Evolutionary conservation across 2,797 vertebrate genomes (phyloP), one percentile per base, ranked within the genome.

Genomic region (Menidia menidia): DNA sequence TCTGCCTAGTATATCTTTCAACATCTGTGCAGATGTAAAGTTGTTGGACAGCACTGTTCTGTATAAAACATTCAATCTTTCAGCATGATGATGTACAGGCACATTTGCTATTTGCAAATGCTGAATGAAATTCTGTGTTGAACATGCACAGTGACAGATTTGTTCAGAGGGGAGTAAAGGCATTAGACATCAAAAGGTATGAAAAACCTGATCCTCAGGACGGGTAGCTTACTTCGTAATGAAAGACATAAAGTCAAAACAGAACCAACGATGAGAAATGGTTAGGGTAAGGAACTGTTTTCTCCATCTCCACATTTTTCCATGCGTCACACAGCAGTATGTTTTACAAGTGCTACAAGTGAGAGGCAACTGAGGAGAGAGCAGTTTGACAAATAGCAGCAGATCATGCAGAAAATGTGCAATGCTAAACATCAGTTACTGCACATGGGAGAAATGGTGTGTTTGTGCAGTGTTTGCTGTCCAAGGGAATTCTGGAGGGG

Each of bases 331-430:
- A 10, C 83, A 43, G 81, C 81, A 68, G 71, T 79, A 64, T 82
- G 74, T 89, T 88, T 81, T 84, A 81, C 83, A 82, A 84, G 81
- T 75, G 76, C 86, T 80, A 89, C 86, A 88, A 91, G 86, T 89
- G 80, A 67, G 84, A 76, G 78, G 73, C 64, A 45, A 79, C 82
- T 75, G 83, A 80, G 54, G 82, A 77, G 81, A 73, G 81, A 76
- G 83, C 84, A 75, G 88, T 91, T 90, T 93, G 91, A 93, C 91
- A 92, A 92, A 92, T 92, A 92, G 89, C 89, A 91, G 89, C 91
- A 92, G 82, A 93, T 94, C 91, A 93, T 93, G 94, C 94, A 94
- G 92, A 94, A 94, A 94, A 94, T 94, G 90, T 94, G 93, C 93
- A 86, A 90, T 87, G 93, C 90, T 94, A 93, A 94, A 94, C 93